A percentile compares a stretch with the other conserved stretches of the same genome.
These are phyloP conservation scores for Iphiclides podalirius DNA, from an alignment of 2,888 invertebrate genomes.

Conservation along the genomic window DNA sequence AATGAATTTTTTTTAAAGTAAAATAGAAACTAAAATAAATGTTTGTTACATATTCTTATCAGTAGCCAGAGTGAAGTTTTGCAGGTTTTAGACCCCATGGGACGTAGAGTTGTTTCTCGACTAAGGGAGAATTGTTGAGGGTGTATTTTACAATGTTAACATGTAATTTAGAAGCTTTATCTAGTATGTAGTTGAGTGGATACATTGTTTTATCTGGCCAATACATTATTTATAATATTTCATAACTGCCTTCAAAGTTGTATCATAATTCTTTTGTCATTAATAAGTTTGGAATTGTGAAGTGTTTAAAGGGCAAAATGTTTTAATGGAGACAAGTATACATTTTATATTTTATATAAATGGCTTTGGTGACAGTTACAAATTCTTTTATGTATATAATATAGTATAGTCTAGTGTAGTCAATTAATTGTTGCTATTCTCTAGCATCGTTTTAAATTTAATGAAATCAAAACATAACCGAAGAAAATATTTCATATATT, in stretches of 20 bases:
- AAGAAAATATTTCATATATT: slow-evolving; percentile 10
- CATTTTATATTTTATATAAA: not conserved
- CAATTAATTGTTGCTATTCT: not conserved
- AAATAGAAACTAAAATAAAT: slow-evolving; percentile 49
- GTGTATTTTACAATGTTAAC: slow-evolving; percentile 13
- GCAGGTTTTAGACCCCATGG: slow-evolving; percentile 47
- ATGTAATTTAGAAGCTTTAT: slow-evolving; percentile 19
- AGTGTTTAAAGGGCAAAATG: too few species aligned
- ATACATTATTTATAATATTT: not conserved
- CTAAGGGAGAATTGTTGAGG: slow-evolving; percentile 16
- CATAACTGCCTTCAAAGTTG: slow-evolving; percentile 13
- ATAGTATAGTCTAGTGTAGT: not conserved
- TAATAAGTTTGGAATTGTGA: too few species aligned
- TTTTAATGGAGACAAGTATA: too few species aligned
- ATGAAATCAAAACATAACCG: slow-evolving; percentile 1
- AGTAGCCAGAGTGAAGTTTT: slow-evolving; percentile 60
- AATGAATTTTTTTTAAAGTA: slow-evolving; percentile 54
- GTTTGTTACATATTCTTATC: slow-evolving; percentile 49
- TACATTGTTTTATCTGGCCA: too few species aligned
- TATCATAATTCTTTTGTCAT: too few species aligned
- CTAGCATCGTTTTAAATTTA: not conserved
- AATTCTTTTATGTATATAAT: not conserved
- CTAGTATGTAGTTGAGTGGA: slow-evolving; percentile 3
- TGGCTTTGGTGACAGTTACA: slow-evolving; percentile 6
- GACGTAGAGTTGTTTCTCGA: slow-evolving; percentile 31